Evolutionary conservation across 2,888 invertebrate genomes (phyloP), one percentile per base, ranked within the genome.

Genomic region (Cyaniris semiargus): DNA sequence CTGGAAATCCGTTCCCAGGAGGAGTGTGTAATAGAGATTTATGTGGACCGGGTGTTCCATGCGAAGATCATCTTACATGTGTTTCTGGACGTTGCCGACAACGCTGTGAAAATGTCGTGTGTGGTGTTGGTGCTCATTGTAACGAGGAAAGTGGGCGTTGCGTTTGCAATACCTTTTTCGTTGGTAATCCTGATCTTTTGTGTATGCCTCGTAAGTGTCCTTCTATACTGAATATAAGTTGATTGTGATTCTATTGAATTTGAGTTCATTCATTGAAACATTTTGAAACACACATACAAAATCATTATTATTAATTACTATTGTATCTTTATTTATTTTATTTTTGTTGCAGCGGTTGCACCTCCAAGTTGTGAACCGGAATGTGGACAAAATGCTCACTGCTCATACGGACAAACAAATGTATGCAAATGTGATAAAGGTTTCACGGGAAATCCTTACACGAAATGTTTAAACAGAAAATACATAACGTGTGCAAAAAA

Each of bases 1-100:
- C 96, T 78, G 98, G 98, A 27, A 98, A 98, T 91, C 98, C 98
- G 8, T 98, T 98, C 94, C 97, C 98, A 1, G 98, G 98, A 38
- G 98, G 98, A 60, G 95, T 95, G 77, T 98, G 98, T 85, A 94
- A 95, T 77, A 96, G 97, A 76, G 98, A 98, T 88, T 94, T 97
- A 76, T 98, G 98, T 87, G 97, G 97, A 0, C 94, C 96, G 3
- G 95, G 95, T 0, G 94, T 96, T 76, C 97, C 97, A 0, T 98
- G 98, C 83, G 95, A 95, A 48, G 96, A 96, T 75, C 97, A 97
- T 0, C 95, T 97, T 83, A 95, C 97, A 1, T 98, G 98, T 86
- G 96, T 98, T 80, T 96, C 97, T 27, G 98, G 98, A 38, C 95
- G 98, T 79, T 98, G 98, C 87, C 97, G 98, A 85, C 97, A 98